These are phyloP conservation scores for Scrobipalpa costella DNA, from an alignment of 2,888 invertebrate species.

Conservation along the genomic window DNA sequence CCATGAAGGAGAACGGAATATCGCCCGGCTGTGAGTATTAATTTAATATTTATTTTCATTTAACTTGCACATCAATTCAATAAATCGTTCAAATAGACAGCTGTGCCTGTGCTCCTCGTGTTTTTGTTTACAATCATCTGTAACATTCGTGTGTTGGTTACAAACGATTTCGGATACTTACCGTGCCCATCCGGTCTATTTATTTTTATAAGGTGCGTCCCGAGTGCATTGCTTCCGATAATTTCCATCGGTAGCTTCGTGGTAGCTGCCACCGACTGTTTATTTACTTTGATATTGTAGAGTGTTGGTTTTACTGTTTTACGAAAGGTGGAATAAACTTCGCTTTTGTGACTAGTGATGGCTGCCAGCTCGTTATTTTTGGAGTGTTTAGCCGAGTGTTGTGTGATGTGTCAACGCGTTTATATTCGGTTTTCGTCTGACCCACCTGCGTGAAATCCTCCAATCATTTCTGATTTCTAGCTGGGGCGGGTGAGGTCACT, in stretches of 20 bases:
- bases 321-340: slow-evolving; percentile 33
- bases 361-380: slow-evolving; percentile 61
- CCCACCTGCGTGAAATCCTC: slow-evolving; percentile 21
- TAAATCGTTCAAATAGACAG: slow-evolving; percentile 25
- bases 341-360: slow-evolving; percentile 52
- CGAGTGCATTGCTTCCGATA: slow-evolving; percentile 48
- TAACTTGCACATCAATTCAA: slow-evolving; percentile 22
- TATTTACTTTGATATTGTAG: slow-evolving; percentile 47
- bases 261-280: slow-evolving; percentile 42
- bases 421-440: slow-evolving; percentile 31
- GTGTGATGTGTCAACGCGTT: slow-evolving; percentile 54
- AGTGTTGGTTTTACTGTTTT: slow-evolving; percentile 41
- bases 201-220: slow-evolving; percentile 57
- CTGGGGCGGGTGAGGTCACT: slow-evolving; percentile 30
- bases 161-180: slow-evolving; percentile 46
- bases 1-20: slow-evolving; percentile 89
- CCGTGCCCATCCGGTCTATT: slow-evolving; percentile 52
- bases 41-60: slow-evolving; percentile 38
- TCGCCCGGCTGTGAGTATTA: slow-evolving; percentile 92
- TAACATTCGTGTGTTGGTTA: slow-evolving; percentile 44
- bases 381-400: slow-evolving; percentile 53
- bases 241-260: slow-evolving; percentile 37
- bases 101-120: slow-evolving; percentile 30
- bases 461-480: slow-evolving; percentile 3
- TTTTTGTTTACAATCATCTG: slow-evolving; percentile 45